Evolutionary conservation across 2,113 vertebrate species (phyloP).

Genomic region (Sorex araneus): DNA sequence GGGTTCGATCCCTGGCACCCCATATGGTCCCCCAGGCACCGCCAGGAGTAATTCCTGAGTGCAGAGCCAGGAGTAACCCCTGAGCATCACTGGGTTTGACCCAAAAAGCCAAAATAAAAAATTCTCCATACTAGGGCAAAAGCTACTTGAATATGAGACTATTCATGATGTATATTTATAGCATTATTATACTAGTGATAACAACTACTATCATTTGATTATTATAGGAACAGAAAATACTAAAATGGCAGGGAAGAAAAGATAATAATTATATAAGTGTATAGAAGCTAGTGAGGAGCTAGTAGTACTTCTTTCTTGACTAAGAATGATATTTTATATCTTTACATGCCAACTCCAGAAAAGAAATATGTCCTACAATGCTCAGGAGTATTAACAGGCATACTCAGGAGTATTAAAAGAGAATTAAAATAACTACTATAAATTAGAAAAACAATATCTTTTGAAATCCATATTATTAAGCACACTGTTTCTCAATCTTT

Average conservation of each 20-base stretch:
- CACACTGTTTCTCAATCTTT: too few species aligned
- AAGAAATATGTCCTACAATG: neutral
- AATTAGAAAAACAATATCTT: neutral
- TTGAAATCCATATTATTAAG: neutral
- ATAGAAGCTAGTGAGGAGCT: neutral
- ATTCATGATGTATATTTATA: neutral
- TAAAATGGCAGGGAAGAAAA: neutral
- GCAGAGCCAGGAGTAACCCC: too few species aligned
- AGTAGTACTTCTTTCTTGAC: conserved; percentile 14
- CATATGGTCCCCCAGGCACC: too few species aligned
- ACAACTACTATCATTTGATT: neutral
- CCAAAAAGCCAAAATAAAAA: too few species aligned
- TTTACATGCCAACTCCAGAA: neutral
- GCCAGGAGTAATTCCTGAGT: too few species aligned
- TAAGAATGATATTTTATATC: conserved; percentile 41
- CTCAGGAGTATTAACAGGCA: neutral
- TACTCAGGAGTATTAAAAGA: neutral
- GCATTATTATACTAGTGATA: neutral
- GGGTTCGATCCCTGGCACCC: too few species aligned
- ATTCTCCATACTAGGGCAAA: neutral
- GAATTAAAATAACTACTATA: neutral
- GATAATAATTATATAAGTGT: neutral
- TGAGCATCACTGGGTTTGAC: too few species aligned
- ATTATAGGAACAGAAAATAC: conserved; percentile 52
- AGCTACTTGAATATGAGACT: neutral